A percentile compares a stretch with the other conserved stretches of the same genome.
phyloP scores from a whole-genome alignment of 2,797 vertebrate genomes.

The Prunella strophiata region DNA sequence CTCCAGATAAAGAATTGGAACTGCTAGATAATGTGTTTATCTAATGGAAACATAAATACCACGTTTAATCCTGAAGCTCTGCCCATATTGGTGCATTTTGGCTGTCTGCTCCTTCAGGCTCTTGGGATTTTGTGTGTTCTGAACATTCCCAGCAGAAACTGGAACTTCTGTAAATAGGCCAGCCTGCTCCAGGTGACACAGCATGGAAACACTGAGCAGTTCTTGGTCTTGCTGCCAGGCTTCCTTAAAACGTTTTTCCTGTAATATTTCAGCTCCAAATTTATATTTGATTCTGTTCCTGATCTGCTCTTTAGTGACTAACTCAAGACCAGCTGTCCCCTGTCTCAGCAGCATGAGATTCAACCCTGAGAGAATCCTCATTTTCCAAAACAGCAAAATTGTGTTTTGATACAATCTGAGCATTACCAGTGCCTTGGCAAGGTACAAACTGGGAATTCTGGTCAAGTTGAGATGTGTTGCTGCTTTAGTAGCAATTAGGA shows the following conservation, averaged over 20 bases:
- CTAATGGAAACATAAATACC: slow-evolving; percentile 48
- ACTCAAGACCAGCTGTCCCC: slow-evolving; percentile 63
- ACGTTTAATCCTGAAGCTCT: neutral
- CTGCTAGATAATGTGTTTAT: neutral
- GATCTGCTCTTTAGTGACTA: neutral
- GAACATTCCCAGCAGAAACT: slow-evolving; percentile 51
- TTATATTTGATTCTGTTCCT: neutral
- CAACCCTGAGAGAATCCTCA: neutral
- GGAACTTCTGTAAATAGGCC: slow-evolving; percentile 29
- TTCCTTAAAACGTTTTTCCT: neutral
- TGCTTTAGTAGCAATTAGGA: neutral
- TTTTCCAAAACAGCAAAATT: slow-evolving; percentile 25
- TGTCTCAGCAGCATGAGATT: slow-evolving; percentile 35
- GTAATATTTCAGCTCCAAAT: neutral
- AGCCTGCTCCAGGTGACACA: slow-evolving; percentile 35
- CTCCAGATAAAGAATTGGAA: neutral
- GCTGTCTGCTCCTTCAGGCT: slow-evolving; percentile 14
- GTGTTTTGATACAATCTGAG: slow-evolving; percentile 24
- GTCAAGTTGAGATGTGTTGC: neutral
- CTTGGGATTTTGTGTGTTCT: slow-evolving; percentile 53
- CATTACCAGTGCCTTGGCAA: neutral
- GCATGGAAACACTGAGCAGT: slow-evolving; percentile 24
- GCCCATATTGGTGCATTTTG: slow-evolving; percentile 16
- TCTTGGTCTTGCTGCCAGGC: neutral
- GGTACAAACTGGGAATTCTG: slow-evolving; percentile 15